Percentiles rank a stretch among this genome's conserved stretches.
Conservation (phyloP, 2,113 vertebrate genomes). For the Prionailurus viverrinus region DNA sequence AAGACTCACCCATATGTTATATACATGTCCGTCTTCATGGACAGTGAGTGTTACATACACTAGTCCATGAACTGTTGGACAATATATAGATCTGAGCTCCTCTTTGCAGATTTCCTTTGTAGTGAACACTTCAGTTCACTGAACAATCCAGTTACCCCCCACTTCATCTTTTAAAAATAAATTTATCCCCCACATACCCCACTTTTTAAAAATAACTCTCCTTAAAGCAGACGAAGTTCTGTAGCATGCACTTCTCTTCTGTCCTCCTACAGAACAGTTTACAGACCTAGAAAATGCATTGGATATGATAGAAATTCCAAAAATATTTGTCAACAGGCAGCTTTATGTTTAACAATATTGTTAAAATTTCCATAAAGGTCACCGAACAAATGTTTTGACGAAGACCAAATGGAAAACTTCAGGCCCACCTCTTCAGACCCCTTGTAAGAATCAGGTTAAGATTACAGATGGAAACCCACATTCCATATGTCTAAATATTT, state of each 20-base stretch:
- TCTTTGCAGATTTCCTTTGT: constrained; percentile 42
- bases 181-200: neutral
- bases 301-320: neutral
- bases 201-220: neutral
- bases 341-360: constrained; percentile 30
- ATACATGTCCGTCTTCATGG: neutral
- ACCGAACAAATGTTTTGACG: neutral
- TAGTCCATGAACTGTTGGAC: neutral
- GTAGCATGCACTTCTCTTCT: neutral
- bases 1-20: neutral
- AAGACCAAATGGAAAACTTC: constrained; percentile 25
- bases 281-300: neutral
- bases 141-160: constrained; percentile 9
- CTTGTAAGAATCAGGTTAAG: neutral
- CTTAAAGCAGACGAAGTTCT: constrained; percentile 23
- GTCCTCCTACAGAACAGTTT: neutral
- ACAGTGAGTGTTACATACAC: neutral
- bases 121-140: constrained; percentile 27
- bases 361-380: constrained; percentile 14
- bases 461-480: constrained; percentile 10
- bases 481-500: neutral
- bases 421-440: neutral
- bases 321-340: constrained; percentile 23
- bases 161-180: constrained; percentile 53
- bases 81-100: neutral